These are phyloP conservation scores for Rugalucina vietnamica DNA, from an alignment of 2,888 invertebrate species.

Conservation along the genomic window DNA sequence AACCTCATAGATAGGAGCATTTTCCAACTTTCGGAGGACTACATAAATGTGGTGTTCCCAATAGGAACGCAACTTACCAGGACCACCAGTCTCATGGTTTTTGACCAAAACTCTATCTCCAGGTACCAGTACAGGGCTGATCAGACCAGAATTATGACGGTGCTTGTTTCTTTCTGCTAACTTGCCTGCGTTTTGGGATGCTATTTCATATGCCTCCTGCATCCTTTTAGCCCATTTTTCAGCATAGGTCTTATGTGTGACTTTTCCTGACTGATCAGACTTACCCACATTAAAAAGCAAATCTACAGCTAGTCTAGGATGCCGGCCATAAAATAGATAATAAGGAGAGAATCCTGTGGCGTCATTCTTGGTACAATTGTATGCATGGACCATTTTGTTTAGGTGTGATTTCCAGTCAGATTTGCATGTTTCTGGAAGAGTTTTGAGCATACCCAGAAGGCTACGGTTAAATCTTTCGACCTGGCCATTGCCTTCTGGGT, in stretches of 20 bases:
- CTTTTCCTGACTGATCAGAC: not conserved
- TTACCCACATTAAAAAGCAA: not conserved
- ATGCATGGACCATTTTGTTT: constrained; percentile 23
- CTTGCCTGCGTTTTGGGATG: constrained; percentile 26
- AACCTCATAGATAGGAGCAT: constrained; percentile 45
- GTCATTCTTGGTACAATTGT: constrained; percentile 31
- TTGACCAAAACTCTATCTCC: constrained; percentile 44
- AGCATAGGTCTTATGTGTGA: constrained; percentile 17
- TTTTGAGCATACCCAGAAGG: constrained; percentile 26
- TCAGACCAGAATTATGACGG: not conserved
- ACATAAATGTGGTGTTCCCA: constrained; percentile 51
- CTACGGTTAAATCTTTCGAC: too few relatives aligned
- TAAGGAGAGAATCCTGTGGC: constrained; percentile 23
- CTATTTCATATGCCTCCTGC: constrained; percentile 48
- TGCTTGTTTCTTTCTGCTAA: not conserved
- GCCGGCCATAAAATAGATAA: constrained; percentile 20
- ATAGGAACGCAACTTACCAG: constrained; percentile 46
- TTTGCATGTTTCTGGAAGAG: constrained; percentile 19
- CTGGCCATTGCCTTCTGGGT: too few relatives aligned
- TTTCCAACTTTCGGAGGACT: not conserved
- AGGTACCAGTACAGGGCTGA: not conserved
- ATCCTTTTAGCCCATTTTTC: constrained; percentile 33
- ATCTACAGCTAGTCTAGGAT: constrained; percentile 28
- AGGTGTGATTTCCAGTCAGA: constrained; percentile 30
- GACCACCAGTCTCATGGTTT: constrained; percentile 48